Percentiles rank a stretch among this genome's conserved stretches.
Evolutionary conservation across 2,888 invertebrate genomes (phyloP).

Genomic region (Timema cristinae): DNA sequence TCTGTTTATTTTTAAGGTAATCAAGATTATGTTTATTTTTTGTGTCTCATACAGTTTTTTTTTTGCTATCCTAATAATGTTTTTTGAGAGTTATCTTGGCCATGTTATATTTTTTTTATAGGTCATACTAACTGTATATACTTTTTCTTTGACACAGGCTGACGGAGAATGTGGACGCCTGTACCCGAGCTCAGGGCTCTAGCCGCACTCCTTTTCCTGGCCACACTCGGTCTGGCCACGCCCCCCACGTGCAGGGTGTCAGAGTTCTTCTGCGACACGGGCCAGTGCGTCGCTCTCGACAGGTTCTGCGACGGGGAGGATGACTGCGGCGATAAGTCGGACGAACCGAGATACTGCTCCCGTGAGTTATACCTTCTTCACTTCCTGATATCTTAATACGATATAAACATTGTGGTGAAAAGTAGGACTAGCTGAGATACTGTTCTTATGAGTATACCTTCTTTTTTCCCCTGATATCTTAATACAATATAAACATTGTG

Average conservation of each 20-base stretch:
- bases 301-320: constrained; percentile 73
- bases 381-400: too few relatives aligned
- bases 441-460: constrained; percentile 66
- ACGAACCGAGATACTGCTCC: constrained; percentile 70
- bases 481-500: constrained; percentile 50
- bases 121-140: too few relatives aligned
- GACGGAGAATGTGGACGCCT: constrained; percentile 24
- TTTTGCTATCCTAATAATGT: too few relatives aligned
- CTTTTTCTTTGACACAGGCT: constrained; percentile 18
- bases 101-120: too few relatives aligned
- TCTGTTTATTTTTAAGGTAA: too few relatives aligned
- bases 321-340: constrained; percentile 74
- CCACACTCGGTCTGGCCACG: constrained; percentile 18
- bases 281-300: constrained; percentile 64
- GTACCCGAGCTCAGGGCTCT: constrained; percentile 18
- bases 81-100: too few relatives aligned
- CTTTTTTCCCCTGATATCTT: too few relatives aligned
- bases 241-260: constrained; percentile 50
- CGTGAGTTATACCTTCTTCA: constrained; percentile 56
- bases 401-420: constrained; percentile 61
- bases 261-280: constrained; percentile 58
- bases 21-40: too few relatives aligned
- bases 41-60: too few relatives aligned
- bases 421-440: constrained; percentile 68
- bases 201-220: constrained; percentile 17